Evolutionary conservation across 2,888 invertebrate genomes (phyloP), one percentile per base, ranked within the genome.

Genomic region (Philereme transversata): DNA sequence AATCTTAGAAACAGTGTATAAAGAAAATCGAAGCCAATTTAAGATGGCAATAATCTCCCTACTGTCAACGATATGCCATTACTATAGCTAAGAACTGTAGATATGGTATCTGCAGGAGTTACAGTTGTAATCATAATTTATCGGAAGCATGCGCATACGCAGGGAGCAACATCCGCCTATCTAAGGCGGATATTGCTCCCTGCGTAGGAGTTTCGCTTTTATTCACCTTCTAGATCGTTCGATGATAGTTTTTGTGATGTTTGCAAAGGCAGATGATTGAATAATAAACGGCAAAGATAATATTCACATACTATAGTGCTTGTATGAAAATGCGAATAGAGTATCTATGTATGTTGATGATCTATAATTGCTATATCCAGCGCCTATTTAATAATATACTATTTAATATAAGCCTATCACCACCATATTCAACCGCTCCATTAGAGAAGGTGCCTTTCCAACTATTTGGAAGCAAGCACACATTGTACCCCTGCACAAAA

Each of bases 191-290:
- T 53, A 52, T 49, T 59, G 44, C 38, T 45, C 11, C 10, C 41
- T 52, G 43, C 60, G 46, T 50, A 50, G 53, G 50, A 41, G 50
- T 50, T 4, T 10, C 9, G 10, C 34, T 43, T 10, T 10, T 48
- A 46, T 59, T 49, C 44, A 40, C 36, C 44, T 52, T 50, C 44
- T 56, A 56, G 50, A 56, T 49, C n/a, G 36, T 48, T 53, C 38
- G 45, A 45, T 49, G 35, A 41, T 51, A 9, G n/a, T 10, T 41
- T 51, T 46, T 35, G 34, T 38, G 51, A 57, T 41, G 47, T 41
- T 35, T 44, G 8, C 43, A 57, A 51, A 51, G 52, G 58, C 52
- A 52, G 10, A 43, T 10, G 47, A 36, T 4, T 52, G 48, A 11
- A 22, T 47, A 48, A 43, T 43, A 47, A 41, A 48, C 35, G 41